Base-by-base conservation (phyloP, 2,797 vertebrate species). In the Phyllotis vaccarum region DNA sequence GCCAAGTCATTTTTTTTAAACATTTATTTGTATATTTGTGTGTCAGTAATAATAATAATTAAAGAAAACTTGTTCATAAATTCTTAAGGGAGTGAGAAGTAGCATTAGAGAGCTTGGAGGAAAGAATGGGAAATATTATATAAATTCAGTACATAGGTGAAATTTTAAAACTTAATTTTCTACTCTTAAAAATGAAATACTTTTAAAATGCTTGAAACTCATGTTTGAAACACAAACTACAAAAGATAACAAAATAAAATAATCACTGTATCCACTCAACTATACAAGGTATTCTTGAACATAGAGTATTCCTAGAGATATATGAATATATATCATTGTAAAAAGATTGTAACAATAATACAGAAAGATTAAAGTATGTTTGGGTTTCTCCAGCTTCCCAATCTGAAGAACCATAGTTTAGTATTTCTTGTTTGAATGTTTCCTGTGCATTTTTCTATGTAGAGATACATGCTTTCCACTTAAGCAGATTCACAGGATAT, bases 231-330 rank as follows among this genome's bases (percentile, higher is more conserved):
- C 9, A 88, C 31, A 96, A 95, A 76, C 27, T 74, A 13, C 49
- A 89, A 75, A 60, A 75, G 90, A 95, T 91, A 29, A 70, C 40
- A 92, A 89, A 89, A 74, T 64, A 95, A 95, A 95, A 89, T 11
- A 95, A 62, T 88, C 11, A n/a, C 81, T 78, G 19, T 85, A 81
- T 95, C 40, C 66, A 72, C 85, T 94, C 24, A 95, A 60, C 58
- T 91, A 95, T n/a, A 89, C 62, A 90, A 62, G 68, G 27, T 14
- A 70, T 88, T 95, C 37, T 37, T 81, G 52, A 86, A 5, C 34
- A 92, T 17, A 9, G 22, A 86, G 5, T 94, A 86, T 94, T 93
- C 76, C 37, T 87, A 89, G 82, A 49, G 81, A 54, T 70, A 40
- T 17, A 78, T 91, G 58, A 34, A 60, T 93, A 95, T 31, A 56